Evolutionary conservation across 2,797 vertebrate genomes (phyloP), one percentile per base, ranked within the genome.

Genomic region (Parambassis ranga): DNA sequence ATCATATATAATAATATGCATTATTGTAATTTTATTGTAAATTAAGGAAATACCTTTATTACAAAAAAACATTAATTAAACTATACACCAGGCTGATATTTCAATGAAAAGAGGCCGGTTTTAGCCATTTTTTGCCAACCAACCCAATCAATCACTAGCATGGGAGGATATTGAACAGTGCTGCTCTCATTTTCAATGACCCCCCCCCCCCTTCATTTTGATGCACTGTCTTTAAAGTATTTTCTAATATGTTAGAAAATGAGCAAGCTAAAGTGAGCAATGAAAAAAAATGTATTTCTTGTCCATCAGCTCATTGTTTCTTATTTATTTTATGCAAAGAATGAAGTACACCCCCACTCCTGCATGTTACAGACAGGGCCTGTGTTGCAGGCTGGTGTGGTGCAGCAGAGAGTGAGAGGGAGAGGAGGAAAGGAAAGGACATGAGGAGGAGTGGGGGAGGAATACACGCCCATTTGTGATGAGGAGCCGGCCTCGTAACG

Each of bases 381-480:
- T 6, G 38, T 70, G 70, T 79, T 85, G 79, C 73, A 64, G 59
- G 61, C 69, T 85, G 81, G 46, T 83, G 87, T 85, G 81, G 46
- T 83, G 87, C 85, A 83, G 85, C 69, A 77, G 50, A 60, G 65
- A 73, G 66, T 49, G 62, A 68, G 37, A 58, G 48, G 7, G 42
- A 37, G 48, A 67, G 62, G 48, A 46, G 32, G 32, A 48, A 32
- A 57, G 11, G 9, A 4, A 7, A 15, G 35, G 33, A n/a, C n/a
- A n/a, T n/a, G n/a, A 36, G 31, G 46, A 27, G 47, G 36, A 33
- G 55, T 7, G 23, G 15, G 32, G 49, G 46, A 44, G 19, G 2
- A 2, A 37, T 11, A 67, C 81, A 92, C 88, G 72, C 87, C 89
- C 89, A 90, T 86, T 70, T 65, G 32, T 68, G 70, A 82, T 72